Evolutionary conservation across 2,113 vertebrate species (phyloP).

Genomic region (Notarius quadriscutis): DNA sequence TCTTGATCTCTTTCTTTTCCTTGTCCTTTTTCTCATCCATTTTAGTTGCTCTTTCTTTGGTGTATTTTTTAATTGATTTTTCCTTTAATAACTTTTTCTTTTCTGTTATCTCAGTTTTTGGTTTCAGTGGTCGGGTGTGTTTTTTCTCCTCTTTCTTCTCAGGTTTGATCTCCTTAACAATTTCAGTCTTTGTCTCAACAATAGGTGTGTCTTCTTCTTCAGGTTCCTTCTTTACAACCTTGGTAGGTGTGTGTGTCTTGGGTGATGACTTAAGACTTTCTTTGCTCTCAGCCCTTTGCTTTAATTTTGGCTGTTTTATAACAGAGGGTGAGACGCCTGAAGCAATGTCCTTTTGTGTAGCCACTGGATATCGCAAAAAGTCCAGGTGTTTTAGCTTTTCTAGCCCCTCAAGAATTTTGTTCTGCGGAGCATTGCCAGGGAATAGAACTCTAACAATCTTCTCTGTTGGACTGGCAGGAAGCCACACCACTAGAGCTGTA

Average conservation of each 20-base stretch:
- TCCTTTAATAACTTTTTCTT: slow-evolving; percentile 92
- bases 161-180: slow-evolving; percentile 79
- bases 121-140: slow-evolving; percentile 76
- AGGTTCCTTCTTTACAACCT: slow-evolving; percentile 81
- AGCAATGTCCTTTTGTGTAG: slow-evolving; percentile 89
- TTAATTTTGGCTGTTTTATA: slow-evolving; percentile 91
- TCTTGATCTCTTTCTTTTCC: slow-evolving; percentile 94
- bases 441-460: slow-evolving; percentile 96
- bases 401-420: slow-evolving; percentile 95
- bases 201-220: slow-evolving; percentile 76
- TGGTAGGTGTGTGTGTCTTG: slow-evolving; percentile 75
- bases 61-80: slow-evolving; percentile 87
- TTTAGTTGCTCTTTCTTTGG: slow-evolving; percentile 91
- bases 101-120: slow-evolving; percentile 84
- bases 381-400: slow-evolving; percentile 96
- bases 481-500: slow-evolving; percentile 94
- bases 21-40: slow-evolving; percentile 97
- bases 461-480: slow-evolving; percentile 89
- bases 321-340: slow-evolving; percentile 79
- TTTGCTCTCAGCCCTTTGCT: slow-evolving; percentile 93
- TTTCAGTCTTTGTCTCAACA: slow-evolving; percentile 81
- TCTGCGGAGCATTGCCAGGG: slow-evolving; percentile 97
- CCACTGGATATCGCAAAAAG: slow-evolving; percentile 91
- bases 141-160: slow-evolving; percentile 84
- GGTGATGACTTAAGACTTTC: slow-evolving; percentile 93